Conservation (phyloP, 2,888 invertebrate genomes). For the Protonemura montana region DNA sequence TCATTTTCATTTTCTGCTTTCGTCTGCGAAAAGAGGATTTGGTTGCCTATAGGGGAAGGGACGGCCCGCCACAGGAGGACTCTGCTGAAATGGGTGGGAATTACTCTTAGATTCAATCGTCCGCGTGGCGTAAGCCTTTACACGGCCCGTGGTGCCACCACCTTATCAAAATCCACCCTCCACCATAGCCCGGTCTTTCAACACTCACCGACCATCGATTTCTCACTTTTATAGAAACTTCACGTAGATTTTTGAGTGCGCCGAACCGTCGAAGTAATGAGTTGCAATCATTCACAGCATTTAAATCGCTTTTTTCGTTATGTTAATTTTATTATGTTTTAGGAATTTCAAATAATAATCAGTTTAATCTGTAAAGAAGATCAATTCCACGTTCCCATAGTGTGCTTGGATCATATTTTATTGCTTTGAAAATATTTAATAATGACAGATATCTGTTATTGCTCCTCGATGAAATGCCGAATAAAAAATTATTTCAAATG, state of each 20-base stretch:
- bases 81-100: slow-evolving; percentile 7
- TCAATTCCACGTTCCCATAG: no score
- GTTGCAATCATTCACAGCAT: background rate
- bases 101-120: slow-evolving; percentile 38
- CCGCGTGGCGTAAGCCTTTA: slow-evolving; percentile 27
- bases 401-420: no score
- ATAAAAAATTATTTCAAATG: no score
- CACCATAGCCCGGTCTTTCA: background rate
- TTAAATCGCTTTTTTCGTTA: background rate
- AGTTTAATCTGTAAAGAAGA: no score
- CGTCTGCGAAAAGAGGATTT: slow-evolving; percentile 37
- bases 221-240: background rate
- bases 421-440: no score
- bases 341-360: no score
- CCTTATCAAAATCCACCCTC: background rate
- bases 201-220: background rate
- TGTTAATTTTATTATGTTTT: background rate
- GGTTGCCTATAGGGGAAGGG: background rate
- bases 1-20: slow-evolving; percentile 32
- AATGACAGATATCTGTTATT: no score
- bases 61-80: background rate
- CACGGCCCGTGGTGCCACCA: background rate
- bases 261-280: background rate
- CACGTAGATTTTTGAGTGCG: background rate
- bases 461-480: no score